Percentiles rank a stretch among this genome's conserved stretches.
phyloP scores from a whole-genome alignment of 2,797 vertebrate species.

The Tapirus indicus region DNA sequence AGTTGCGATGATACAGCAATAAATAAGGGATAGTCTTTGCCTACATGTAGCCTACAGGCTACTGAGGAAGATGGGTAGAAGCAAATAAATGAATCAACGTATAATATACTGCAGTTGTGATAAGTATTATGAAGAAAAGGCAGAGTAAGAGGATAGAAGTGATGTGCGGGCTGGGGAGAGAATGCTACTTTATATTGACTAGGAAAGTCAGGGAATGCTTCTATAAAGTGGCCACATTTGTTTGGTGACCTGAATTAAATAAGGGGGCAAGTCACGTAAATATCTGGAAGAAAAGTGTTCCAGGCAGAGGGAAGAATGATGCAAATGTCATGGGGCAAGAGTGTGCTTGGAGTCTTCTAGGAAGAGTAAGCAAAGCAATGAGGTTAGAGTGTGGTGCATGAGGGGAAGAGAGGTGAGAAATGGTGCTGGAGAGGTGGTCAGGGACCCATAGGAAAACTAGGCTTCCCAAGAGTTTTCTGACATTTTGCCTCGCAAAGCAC shows the following conservation, averaged over 20 bases:
- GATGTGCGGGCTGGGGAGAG: neutral
- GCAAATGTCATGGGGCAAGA: neutral
- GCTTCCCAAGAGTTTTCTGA: neutral
- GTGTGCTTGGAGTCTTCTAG: neutral
- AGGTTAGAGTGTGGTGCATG: neutral
- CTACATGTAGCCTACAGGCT: neutral
- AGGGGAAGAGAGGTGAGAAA: neutral
- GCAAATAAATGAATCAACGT: neutral
- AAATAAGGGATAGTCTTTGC: constrained; percentile 17
- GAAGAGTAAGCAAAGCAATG: neutral
- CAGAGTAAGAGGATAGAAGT: neutral
- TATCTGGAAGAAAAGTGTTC: neutral
- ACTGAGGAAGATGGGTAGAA: neutral
- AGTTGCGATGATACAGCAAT: neutral
- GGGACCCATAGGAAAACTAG: neutral
- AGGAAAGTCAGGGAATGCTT: neutral
- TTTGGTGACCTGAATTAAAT: neutral
- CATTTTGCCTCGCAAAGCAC: neutral
- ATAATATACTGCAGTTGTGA: neutral
- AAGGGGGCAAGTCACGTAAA: neutral
- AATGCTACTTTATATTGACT: neutral
- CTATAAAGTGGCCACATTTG: neutral
- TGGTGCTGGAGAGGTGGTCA: neutral
- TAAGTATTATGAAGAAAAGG: constrained; percentile 1
- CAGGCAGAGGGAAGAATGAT: neutral